Percentiles rank a stretch among this genome's conserved stretches.
Conservation (phyloP, 2,888 invertebrate species). For the Masnerella sp. region DNA sequence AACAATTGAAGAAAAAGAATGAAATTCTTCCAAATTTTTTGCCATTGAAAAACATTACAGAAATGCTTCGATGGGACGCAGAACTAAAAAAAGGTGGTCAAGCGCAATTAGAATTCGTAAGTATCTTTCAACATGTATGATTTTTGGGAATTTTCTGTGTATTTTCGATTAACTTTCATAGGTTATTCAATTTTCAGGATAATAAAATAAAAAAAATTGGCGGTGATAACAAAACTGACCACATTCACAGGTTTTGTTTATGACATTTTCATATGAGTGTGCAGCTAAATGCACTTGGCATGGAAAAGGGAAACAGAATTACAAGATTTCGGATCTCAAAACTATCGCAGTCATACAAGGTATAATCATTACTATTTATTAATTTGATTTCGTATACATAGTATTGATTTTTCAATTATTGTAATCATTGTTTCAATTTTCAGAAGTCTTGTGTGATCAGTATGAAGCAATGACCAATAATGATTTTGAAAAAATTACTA, state of each 20-base stretch:
- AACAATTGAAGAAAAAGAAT: neutral
- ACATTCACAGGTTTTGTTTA: neutral
- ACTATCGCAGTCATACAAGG: conserved; percentile 5
- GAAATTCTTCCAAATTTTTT: conserved; percentile 6
- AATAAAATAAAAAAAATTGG: conserved; percentile 1
- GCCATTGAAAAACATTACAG: neutral
- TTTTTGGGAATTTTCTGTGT: conserved; percentile 1
- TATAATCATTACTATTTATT: neutral
- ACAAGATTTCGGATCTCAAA: neutral
- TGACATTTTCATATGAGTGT: conserved; percentile 1
- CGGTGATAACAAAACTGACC: conserved; percentile 1
- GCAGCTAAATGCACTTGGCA: conserved; percentile 9
- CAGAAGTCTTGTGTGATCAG: neutral
- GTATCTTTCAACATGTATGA: neutral
- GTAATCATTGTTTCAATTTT: neutral
- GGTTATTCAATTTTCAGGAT: conserved; percentile 5
- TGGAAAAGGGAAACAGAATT: neutral
- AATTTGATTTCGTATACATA: neutral
- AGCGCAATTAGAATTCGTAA: neutral
- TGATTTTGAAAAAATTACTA: neutral
- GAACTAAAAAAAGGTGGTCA: neutral
- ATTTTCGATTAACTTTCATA: too few species aligned
- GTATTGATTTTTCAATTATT: neutral
- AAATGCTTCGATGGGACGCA: neutral
- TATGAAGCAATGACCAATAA: neutral